Conservation (phyloP, 2,113 vertebrate species). For the Vireo altiloquus region DNA sequence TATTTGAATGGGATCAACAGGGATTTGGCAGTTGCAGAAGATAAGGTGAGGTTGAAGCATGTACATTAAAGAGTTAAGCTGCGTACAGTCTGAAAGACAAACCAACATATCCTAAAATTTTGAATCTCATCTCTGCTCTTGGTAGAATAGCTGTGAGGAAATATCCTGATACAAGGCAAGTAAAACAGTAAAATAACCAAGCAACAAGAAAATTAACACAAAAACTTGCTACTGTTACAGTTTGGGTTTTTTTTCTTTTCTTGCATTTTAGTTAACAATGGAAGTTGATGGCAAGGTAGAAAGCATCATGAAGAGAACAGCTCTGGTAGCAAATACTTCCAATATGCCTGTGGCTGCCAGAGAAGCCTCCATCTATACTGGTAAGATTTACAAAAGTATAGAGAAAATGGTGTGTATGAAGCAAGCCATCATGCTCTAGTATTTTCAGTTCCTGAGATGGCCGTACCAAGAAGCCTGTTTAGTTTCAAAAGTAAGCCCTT, state of each 20-base stretch:
- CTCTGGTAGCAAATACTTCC: conserved; percentile 95
- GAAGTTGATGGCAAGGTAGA: conserved; percentile 94
- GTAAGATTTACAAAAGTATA: conserved; percentile 64
- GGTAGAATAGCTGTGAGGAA: background rate
- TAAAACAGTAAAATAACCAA: background rate
- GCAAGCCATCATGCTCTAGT: background rate
- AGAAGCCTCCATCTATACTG: conserved; percentile 98
- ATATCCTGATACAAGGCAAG: background rate
- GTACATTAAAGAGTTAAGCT: background rate
- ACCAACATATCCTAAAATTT: background rate
- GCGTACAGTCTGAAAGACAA: background rate
- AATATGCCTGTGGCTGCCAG: conserved; percentile 99
- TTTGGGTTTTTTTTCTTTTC: background rate
- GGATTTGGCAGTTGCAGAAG: background rate
- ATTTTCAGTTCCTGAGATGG: background rate
- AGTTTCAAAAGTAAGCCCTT: background rate
- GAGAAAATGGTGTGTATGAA: background rate
- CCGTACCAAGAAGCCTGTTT: background rate
- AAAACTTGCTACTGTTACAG: background rate
- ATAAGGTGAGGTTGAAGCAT: background rate
- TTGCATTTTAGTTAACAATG: conserved; percentile 87
- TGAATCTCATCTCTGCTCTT: background rate
- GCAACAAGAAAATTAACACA: background rate
- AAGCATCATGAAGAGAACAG: conserved; percentile 99
- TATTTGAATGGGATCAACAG: background rate